Evolutionary conservation across 2,113 vertebrate species (phyloP).

Genomic region (Phaethon lepturus): DNA sequence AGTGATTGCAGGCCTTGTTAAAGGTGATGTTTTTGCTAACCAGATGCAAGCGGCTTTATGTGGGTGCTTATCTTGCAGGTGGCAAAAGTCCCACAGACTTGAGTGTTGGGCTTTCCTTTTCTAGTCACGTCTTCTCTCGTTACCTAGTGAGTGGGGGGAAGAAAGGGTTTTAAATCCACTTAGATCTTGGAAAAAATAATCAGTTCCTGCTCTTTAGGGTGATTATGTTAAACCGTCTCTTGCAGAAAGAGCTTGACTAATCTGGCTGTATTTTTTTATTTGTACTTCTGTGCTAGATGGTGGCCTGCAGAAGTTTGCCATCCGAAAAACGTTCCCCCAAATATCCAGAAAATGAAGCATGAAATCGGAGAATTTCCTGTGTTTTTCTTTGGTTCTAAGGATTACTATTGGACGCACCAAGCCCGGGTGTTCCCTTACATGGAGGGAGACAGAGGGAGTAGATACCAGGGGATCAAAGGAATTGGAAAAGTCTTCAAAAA

Average conservation of each 20-base stretch:
- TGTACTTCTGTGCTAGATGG: conserved; percentile 86
- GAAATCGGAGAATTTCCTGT: conserved; percentile 98
- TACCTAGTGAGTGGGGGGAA: neutral
- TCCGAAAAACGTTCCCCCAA: conserved; percentile 93
- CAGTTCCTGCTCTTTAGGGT: neutral
- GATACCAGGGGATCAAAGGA: conserved; percentile 87
- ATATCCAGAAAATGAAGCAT: conserved; percentile 98
- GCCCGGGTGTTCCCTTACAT: conserved; percentile 97
- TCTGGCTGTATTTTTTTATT: conserved; percentile 61
- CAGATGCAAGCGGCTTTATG: neutral
- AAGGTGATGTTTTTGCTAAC: neutral
- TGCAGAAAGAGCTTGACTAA: conserved; percentile 41
- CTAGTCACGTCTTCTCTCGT: neutral
- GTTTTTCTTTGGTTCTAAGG: conserved; percentile 98
- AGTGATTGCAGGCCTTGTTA: neutral
- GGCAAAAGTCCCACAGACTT: neutral
- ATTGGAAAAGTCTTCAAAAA: conserved; percentile 98
- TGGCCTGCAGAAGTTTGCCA: conserved; percentile 99
- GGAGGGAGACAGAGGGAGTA: conserved; percentile 96
- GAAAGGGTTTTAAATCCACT: neutral
- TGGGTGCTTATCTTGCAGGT: neutral
- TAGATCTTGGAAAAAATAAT: neutral
- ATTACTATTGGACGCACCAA: conserved; percentile 99
- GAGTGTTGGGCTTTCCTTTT: neutral
- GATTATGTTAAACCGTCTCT: neutral